These are phyloP conservation scores for Drosophila ironensis DNA, from an alignment of 1,140 invertebrate species.

Conservation along the genomic window DNA sequence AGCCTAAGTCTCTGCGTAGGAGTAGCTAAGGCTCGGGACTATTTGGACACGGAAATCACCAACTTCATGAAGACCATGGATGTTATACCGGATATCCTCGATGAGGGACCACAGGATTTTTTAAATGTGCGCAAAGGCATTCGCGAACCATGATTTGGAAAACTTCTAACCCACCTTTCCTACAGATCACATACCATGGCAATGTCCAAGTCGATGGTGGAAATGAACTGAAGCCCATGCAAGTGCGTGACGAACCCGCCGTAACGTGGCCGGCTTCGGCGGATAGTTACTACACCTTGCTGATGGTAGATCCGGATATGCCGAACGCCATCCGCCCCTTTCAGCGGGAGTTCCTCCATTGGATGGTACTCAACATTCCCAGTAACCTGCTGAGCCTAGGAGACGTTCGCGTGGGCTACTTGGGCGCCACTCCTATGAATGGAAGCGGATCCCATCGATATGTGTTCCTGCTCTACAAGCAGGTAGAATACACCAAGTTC, in stretches of 20 bases:
- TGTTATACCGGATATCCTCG: constrained; percentile 74
- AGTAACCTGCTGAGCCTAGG: constrained; percentile 88
- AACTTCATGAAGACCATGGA: constrained; percentile 63
- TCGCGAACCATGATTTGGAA: background rate
- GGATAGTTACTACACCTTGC: constrained; percentile 87
- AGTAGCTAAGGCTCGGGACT: background rate
- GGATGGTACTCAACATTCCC: constrained; percentile 95
- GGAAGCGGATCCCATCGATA: constrained; percentile 94
- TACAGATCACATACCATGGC: constrained; percentile 83
- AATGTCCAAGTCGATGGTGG: constrained; percentile 85
- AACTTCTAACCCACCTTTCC: background rate
- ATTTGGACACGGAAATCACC: constrained; percentile 52
- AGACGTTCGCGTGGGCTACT: constrained; percentile 91
- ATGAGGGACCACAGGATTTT: constrained; percentile 66
- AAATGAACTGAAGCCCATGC: constrained; percentile 86
- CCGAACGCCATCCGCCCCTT: constrained; percentile 89
- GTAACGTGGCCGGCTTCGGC: constrained; percentile 86
- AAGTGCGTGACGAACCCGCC: constrained; percentile 87
- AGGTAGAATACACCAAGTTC: constrained; percentile 83
- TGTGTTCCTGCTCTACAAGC: constrained; percentile 93
- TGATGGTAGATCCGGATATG: constrained; percentile 84
- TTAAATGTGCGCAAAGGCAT: constrained; percentile 53
- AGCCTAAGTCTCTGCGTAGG: background rate
- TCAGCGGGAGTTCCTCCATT: constrained; percentile 94
- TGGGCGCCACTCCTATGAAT: constrained; percentile 92